phyloP scores from a whole-genome alignment of 2,113 vertebrate genomes.

The Uria lomvia region DNA sequence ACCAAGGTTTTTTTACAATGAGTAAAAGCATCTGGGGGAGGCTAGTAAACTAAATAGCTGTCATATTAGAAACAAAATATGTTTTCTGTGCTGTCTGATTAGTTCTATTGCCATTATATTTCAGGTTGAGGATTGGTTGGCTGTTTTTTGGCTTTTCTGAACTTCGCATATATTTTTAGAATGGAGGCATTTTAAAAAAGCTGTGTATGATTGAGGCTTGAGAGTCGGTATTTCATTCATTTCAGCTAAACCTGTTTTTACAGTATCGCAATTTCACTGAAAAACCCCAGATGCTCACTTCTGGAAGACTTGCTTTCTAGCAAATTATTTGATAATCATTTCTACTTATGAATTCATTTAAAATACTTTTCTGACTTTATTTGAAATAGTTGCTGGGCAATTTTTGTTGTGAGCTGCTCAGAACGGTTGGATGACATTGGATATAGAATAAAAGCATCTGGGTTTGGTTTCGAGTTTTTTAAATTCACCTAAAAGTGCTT shows the following conservation, averaged over 20 bases:
- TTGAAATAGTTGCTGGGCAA: background rate
- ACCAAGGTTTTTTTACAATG: accelerated
- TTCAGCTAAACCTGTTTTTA: background rate
- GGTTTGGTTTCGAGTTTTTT: background rate
- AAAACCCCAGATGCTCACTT: background rate
- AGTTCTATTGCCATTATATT: background rate
- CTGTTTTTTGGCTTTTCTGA: background rate
- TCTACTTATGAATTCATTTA: background rate
- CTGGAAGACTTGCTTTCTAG: background rate
- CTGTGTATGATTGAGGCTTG: background rate
- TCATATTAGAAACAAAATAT: background rate
- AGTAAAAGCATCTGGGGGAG: background rate
- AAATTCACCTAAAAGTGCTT: background rate
- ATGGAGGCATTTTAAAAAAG: accelerated
- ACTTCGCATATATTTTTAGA: background rate
- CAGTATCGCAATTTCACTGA: background rate
- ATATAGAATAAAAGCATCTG: background rate
- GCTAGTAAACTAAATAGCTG: background rate
- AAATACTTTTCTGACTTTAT: background rate
- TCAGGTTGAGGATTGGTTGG: background rate
- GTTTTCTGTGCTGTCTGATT: background rate
- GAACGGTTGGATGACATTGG: background rate
- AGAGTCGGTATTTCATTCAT: background rate
- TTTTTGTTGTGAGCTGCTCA: background rate
- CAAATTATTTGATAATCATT: background rate